These are phyloP conservation scores for honey bee (Apis mellifera) DNA, from an alignment of 1,140 invertebrate genomes.

Conservation along the genomic window Amel_HAv3.1 CM009944.2:1756001-1756500, in stretches of 20 bases:
- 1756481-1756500: conserved; percentile 8
- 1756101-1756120: neutral
- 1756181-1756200: too few relatives aligned
- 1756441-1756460: conserved; percentile 3
- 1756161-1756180: too few relatives aligned
- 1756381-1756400: neutral
- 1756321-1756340: neutral
- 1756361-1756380: neutral
- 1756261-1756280: too few relatives aligned
- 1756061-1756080: conserved; percentile 26
- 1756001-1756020: conserved; percentile 30
- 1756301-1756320: too few relatives aligned
- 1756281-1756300: too few relatives aligned
- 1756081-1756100: neutral
- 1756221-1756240: too few relatives aligned
- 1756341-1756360: neutral
- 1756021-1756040: too few relatives aligned
- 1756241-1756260: too few relatives aligned
- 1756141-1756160: too few relatives aligned
- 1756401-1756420: neutral
- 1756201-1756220: too few relatives aligned
- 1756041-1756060: neutral
- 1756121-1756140: too few relatives aligned
- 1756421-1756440: neutral
- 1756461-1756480: conserved; percentile 6